phyloP scores from a whole-genome alignment of 53 echinoderm and acorn worm genomes.

The Henricia sp. region DNA sequence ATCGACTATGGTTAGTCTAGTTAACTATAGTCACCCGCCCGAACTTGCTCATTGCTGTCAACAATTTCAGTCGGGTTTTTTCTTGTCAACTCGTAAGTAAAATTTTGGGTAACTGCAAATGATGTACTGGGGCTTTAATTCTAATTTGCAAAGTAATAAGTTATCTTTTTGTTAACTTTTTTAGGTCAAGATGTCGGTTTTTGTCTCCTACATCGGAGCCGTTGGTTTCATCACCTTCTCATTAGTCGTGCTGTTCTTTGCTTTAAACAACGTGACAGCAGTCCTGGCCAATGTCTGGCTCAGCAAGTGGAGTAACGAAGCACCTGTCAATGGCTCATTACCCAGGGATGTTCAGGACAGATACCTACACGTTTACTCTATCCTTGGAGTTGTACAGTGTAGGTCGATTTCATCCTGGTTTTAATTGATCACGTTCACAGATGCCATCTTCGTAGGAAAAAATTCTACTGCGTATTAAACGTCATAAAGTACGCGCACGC shows the following conservation, averaged over 20 bases:
- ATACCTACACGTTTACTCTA: conserved; percentile 77
- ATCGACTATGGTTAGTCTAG: no score
- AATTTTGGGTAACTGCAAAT: neutral
- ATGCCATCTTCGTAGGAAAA: no score
- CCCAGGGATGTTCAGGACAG: conserved; percentile 56
- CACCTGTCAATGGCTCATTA: conserved; percentile 71
- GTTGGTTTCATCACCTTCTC: conserved; percentile 58
- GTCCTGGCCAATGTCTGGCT: conserved; percentile 86
- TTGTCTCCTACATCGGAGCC: conserved; percentile 73
- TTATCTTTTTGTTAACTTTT: neutral
- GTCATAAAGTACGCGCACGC: no score
- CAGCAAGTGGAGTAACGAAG: conserved; percentile 82
- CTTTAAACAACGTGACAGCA: conserved; percentile 67
- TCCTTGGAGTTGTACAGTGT: conserved; percentile 82
- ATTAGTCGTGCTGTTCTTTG: conserved; percentile 69
- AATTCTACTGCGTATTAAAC: no score
- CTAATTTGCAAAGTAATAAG: neutral
- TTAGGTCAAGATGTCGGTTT: conserved; percentile 78
- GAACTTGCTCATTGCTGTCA: no score
- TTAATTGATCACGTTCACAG: neutral
- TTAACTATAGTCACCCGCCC: no score
- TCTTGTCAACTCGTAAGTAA: no score
- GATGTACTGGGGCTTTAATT: neutral
- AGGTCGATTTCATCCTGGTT: neutral
- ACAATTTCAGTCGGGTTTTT: no score